Percentiles rank a stretch among this genome's conserved stretches.
Conservation (phyloP, 2,113 vertebrate species). For the Tragelaphus imberbis region DNA sequence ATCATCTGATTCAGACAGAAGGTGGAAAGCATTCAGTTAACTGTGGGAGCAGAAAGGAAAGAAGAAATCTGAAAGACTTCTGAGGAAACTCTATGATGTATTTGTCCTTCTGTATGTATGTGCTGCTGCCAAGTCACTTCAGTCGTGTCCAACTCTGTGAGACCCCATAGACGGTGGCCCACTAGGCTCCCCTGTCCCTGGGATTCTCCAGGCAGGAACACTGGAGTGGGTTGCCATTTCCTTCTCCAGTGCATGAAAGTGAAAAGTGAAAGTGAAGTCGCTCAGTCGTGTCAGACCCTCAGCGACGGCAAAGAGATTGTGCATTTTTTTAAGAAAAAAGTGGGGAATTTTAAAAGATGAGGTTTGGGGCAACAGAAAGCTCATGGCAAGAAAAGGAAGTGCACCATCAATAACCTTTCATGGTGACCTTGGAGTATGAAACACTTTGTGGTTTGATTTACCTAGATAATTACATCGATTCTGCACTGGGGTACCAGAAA, state of each 20-base stretch:
- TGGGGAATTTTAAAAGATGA: not conserved
- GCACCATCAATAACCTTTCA: slow-evolving; percentile 34
- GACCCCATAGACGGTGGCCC: too few relatives aligned
- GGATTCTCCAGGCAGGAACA: too few relatives aligned
- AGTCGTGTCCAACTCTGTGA: too few relatives aligned
- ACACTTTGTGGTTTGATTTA: slow-evolving; percentile 34
- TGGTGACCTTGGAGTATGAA: slow-evolving; percentile 42
- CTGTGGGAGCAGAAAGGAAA: not conserved
- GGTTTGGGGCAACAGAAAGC: not conserved
- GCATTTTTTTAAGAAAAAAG: not conserved
- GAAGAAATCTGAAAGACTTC: not conserved
- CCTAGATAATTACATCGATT: slow-evolving; percentile 44
- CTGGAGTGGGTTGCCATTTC: too few relatives aligned
- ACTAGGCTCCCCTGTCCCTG: too few relatives aligned
- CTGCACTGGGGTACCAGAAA: not conserved
- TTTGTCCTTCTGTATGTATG: not conserved
- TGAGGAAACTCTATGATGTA: not conserved
- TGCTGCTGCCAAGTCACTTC: too few relatives aligned
- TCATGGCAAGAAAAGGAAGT: not conserved
- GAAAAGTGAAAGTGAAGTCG: too few relatives aligned
- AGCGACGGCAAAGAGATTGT: not conserved
- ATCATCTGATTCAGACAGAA: not conserved
- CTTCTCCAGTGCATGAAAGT: too few relatives aligned
- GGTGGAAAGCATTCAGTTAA: not conserved
- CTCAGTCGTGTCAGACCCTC: too few relatives aligned